phyloP scores from a whole-genome alignment of 2,888 invertebrate genomes.

The Dyspetes luteomarginatus region DNA sequence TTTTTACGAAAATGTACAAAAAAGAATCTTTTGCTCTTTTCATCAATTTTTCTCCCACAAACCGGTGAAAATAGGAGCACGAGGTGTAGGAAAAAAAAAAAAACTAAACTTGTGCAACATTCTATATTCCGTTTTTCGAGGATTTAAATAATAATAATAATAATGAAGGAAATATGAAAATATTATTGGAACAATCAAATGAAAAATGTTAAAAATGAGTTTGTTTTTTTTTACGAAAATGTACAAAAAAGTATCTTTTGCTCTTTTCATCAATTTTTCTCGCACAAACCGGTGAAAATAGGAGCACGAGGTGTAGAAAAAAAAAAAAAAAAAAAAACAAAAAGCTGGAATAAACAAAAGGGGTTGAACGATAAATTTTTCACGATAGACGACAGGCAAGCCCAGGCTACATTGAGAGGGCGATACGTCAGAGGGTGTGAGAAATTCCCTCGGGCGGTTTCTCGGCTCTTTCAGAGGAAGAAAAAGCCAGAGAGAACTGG shows the following conservation, averaged over 20 bases:
- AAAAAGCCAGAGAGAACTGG: conserved; percentile 7
- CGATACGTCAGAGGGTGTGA: background rate
- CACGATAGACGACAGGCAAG: conserved; percentile 57
- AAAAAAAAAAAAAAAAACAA: conserved; percentile 4
- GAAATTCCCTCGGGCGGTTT: conserved; percentile 51
- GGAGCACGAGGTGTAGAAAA: background rate
- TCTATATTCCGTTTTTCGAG: background rate
- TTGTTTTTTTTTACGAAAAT: no score
- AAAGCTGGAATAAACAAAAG: conserved; percentile 49
- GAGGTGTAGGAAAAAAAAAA: background rate
- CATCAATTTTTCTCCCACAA: background rate
- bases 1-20: background rate
- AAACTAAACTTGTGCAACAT: background rate
- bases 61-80: conserved; percentile 12
- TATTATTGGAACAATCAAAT: no score
- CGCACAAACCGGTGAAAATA: conserved; percentile 17
- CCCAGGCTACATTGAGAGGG: conserved; percentile 19
- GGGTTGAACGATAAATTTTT: conserved; percentile 67
- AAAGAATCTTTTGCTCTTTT: background rate
- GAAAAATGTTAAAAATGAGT: no score
- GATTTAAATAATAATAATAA: background rate
- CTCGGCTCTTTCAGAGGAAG: background rate
- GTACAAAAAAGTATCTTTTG: background rate
- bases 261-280: background rate
- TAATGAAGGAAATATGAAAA: background rate